Conservation (phyloP, 2,888 invertebrate genomes). For the Branchellion lobata region DNA sequence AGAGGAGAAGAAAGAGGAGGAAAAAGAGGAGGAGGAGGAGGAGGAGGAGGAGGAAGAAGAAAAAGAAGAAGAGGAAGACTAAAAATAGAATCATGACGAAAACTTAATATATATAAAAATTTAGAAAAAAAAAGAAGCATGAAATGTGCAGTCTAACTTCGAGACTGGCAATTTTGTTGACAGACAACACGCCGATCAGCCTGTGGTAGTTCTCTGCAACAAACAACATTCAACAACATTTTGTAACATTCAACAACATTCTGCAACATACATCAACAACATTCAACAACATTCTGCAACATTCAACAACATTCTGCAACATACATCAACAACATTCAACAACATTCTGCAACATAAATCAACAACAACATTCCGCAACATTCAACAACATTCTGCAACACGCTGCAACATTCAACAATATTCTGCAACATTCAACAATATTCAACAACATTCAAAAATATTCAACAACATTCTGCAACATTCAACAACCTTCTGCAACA, state of each 20-base stretch:
- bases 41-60: neutral
- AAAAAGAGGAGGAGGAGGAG: neutral
- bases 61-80: neutral
- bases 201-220: conserved; percentile 88
- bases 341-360: neutral
- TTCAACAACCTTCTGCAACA: no score
- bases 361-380: no score
- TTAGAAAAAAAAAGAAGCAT: neutral
- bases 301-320: no score
- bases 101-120: neutral
- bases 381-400: no score
- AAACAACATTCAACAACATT: conserved; percentile 2
- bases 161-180: neutral
- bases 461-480: no score
- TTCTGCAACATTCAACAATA: no score
- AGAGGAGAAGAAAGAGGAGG: neutral
- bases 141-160: neutral
- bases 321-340: neutral
- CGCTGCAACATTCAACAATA: no score
- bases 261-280: no score
- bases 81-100: neutral
- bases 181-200: conserved; percentile 68
- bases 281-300: no score
- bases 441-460: no score
- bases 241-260: neutral